Evolutionary conservation across 1,140 invertebrate species (phyloP).

Genomic region (Meloidogyne exigua): DNA sequence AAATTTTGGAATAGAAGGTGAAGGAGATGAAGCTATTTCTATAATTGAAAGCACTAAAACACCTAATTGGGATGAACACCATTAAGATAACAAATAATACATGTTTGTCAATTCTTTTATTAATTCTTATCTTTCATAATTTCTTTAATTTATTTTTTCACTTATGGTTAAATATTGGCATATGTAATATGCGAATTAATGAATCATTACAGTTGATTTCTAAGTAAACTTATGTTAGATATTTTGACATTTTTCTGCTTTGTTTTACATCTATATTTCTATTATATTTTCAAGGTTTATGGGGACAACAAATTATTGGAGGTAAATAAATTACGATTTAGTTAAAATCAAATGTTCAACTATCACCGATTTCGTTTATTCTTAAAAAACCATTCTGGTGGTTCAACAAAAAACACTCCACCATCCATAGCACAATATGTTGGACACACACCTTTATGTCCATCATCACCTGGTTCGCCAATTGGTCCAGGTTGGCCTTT

Average conservation of each 20-base stretch:
- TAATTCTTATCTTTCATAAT: background rate
- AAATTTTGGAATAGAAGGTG: background rate
- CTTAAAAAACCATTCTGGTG: constrained; percentile 57
- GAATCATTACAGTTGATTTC: too few species aligned
- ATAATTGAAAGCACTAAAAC: background rate
- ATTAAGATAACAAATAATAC: background rate
- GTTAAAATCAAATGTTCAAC: background rate
- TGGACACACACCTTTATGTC: constrained; percentile 56
- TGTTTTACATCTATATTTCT: too few species aligned
- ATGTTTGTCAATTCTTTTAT: background rate
- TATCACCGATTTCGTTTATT: constrained; percentile 15
- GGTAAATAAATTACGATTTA: background rate
- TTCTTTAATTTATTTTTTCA: background rate
- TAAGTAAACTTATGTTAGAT: too few species aligned
- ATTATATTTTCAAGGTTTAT: background rate
- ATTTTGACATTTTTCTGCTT: too few species aligned
- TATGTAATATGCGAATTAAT: background rate
- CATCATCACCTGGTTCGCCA: constrained; percentile 51
- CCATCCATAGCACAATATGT: constrained; percentile 58
- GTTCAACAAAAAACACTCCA: constrained; percentile 53
- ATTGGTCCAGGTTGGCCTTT: constrained; percentile 32
- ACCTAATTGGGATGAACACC: background rate
- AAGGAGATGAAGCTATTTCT: background rate
- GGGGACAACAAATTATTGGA: background rate
- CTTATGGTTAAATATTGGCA: constrained; percentile 7